A percentile compares a stretch with the other conserved stretches of the same genome.
phyloP scores from a whole-genome alignment of 2,113 vertebrate species.

The Calidris pugnax region DNA sequence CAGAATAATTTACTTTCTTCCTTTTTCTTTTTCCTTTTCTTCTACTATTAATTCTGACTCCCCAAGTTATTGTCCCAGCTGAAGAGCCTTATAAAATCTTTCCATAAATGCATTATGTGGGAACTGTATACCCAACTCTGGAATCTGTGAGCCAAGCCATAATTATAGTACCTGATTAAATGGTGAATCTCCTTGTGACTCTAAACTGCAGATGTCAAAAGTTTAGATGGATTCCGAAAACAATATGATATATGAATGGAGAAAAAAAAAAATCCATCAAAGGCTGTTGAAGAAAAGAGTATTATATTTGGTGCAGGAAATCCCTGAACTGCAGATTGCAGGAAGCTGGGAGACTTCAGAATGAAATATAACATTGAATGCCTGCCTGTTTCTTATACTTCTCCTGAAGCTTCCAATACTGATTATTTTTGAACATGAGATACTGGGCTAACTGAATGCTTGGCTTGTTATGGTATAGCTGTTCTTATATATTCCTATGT shows the following conservation, averaged over 20 bases:
- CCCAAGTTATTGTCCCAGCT: neutral
- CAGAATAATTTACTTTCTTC: neutral
- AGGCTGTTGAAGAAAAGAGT: neutral
- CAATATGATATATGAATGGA: neutral
- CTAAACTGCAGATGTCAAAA: neutral
- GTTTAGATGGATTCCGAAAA: neutral
- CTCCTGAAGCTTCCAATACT: neutral
- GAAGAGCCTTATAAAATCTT: neutral
- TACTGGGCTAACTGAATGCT: neutral
- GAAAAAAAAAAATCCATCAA: neutral
- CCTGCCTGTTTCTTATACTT: neutral
- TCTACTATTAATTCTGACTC: neutral
- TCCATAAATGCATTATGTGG: neutral
- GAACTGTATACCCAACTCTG: neutral
- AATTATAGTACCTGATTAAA: neutral
- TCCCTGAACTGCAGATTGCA: neutral
- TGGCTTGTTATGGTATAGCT: neutral
- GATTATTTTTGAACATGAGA: neutral
- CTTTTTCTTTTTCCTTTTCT: neutral
- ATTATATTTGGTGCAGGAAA: neutral
- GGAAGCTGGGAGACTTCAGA: neutral
- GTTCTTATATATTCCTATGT: neutral
- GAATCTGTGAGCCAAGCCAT: neutral
- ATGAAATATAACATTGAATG: neutral
- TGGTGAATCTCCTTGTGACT: neutral